Evolutionary conservation across 2,888 invertebrate species (phyloP).

Genomic region (Slavum lentiscoides): DNA sequence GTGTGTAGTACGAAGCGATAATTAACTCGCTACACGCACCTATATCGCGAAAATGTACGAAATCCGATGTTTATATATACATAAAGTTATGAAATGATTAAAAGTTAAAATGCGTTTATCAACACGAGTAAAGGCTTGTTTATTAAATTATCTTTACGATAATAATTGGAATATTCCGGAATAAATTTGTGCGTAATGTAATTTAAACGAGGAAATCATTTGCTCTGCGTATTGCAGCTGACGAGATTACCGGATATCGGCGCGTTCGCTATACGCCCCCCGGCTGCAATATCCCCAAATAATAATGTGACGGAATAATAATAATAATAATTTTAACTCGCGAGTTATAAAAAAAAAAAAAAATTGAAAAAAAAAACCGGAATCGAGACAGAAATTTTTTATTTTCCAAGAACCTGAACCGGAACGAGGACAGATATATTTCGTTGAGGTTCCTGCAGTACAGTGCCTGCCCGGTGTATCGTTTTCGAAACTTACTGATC

Average conservation of each 20-base stretch:
- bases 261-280: too few species aligned
- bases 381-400: too few species aligned
- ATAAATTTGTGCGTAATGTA: background rate
- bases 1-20: too few species aligned
- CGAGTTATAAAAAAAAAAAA: too few species aligned
- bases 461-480: too few species aligned
- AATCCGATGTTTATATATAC: background rate
- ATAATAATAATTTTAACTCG: too few species aligned
- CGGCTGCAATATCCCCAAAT: too few species aligned
- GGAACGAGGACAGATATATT: too few species aligned
- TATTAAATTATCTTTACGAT: background rate
- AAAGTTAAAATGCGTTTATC: background rate
- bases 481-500: slow-evolving; percentile 30
- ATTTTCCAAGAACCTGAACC: too few species aligned
- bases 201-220: slow-evolving; percentile 7
- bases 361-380: too few species aligned
- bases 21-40: background rate
- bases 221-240: background rate
- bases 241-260: background rate
- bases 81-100: background rate
- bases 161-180: background rate
- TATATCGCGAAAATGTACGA: background rate
- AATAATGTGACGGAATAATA: too few species aligned
- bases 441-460: too few species aligned
- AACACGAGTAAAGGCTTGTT: background rate